Base-by-base conservation (phyloP, 1,140 invertebrate genomes). In the Olivierus martensii region DNA sequence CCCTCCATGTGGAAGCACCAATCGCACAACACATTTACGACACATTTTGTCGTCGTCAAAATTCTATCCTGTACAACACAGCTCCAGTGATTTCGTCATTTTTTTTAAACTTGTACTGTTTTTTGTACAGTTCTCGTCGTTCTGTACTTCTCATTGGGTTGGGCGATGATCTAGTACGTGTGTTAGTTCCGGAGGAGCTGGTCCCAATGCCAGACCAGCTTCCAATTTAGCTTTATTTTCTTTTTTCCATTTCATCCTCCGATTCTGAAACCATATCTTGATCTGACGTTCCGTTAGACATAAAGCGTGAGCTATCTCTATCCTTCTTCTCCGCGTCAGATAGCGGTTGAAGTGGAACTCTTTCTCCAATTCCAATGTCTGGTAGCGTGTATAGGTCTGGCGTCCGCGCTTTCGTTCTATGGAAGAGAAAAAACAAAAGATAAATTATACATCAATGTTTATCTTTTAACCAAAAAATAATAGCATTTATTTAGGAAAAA, bases 331-430 rank as follows among this genome's bases (percentile, higher is more conserved):
- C 14, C 72, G 56, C 6, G 72, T 73, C 48, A 73, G 65, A 57
- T 73, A 73, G 15, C 71, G 65, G 58, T 72, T 74, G 66, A 79
- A 88, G 65, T 89, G 83, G 66, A 92, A 93, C 68, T 92, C 88
- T 63, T 91, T 90, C 69, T 94, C 89, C 43, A 89, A 68, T 67
- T 87, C 84, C 47, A 75, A 62, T 3, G 74, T 75, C 60, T 75
- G 74, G 54, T 73, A 72, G 28, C 74, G 57, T 38, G 73, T 73
- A 60, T 75, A 75, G 15, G 73, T 73, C 58, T 73, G 71, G 35
- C 73, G 60, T 37, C 67, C 66, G 43, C 68, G 61, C 52, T 70
- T 70, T 22, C 61, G 50, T 51, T 62, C 61, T 62, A 47, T 10
- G 52, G 9, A 28, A 28, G 28, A 28, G 4, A 28, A 28, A 28